Evolutionary conservation across 2,888 invertebrate genomes (phyloP), one percentile per base, ranked within the genome.

Genomic region (Platycheirus albimanus): DNA sequence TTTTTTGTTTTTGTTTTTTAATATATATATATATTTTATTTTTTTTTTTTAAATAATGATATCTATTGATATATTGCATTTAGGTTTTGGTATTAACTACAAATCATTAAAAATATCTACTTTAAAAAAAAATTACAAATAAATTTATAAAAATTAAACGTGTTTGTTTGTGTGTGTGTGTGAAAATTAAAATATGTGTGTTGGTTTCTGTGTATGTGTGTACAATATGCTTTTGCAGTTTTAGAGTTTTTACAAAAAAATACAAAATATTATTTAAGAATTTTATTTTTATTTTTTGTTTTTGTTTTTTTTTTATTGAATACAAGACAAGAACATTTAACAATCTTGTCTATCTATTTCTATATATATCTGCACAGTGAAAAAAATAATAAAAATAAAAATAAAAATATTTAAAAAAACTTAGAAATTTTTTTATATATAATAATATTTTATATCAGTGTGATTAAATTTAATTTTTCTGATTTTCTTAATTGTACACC

Each of bases 41-140:
- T 41, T 13, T 41, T 13, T 78, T 51, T 45, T 77, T 77, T 83
- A 54, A 83, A 83, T 83, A 74, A 83, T 83, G 78, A 83, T 83
- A 83, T 83, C 83, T 83, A 83, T 83, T 83, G 83, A 83, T 83
- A 83, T 83, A 83, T 83, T 83, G 77, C 78, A 83, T 78, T 83
- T 69, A 78, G 54, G 72, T 83, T 83, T 61, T 83, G 72, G 67
- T 78, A 78, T 64, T 78, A 74, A 74, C 47, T 78, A 74, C 63
- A 83, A 78, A 78, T 64, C 4, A 80, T 64, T n/a, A 52, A 41
- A 4, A 11, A 28, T 70, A 66, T 75, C 75, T 80, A 80, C 75
- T 56, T 38, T 71, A 74, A 38, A 56, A 74, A 74, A 24, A 54
- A 38, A 52, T 47, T 51, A 64, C 24, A 70, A 58, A 72, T 11